These are phyloP conservation scores for Calliopsis andreniformis DNA, from an alignment of 1,140 invertebrate species.

Conservation along the genomic window DNA sequence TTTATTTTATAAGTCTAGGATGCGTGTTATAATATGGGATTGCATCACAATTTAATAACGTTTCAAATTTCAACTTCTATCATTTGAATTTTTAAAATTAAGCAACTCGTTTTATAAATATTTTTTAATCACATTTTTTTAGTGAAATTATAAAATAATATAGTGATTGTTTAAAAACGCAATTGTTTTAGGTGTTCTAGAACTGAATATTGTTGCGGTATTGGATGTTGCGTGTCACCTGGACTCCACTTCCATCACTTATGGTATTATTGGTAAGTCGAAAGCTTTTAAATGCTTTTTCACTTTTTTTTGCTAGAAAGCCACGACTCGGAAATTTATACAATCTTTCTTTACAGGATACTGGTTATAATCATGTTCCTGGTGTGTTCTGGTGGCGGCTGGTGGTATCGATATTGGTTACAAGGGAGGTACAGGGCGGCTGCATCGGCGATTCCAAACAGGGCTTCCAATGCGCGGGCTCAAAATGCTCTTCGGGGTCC, in stretches of 20 bases:
- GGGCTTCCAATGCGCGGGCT: conserved; percentile 70
- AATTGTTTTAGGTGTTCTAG: conserved; percentile 77
- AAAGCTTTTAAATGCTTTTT: background rate
- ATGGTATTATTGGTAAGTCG: conserved; percentile 80
- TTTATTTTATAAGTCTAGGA: conserved; percentile 2
- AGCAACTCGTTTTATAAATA: no score
- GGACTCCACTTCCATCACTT: conserved; percentile 82
- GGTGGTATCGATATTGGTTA: conserved; percentile 82
- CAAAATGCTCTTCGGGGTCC: conserved; percentile 72
- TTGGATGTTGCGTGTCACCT: conserved; percentile 81
- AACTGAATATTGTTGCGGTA: conserved; percentile 81
- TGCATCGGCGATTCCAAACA: conserved; percentile 71
- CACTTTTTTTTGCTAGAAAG: background rate
- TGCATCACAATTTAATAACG: background rate
- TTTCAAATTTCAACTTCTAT: background rate
- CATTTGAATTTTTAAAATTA: background rate
- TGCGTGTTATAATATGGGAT: background rate
- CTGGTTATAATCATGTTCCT: conserved; percentile 82
- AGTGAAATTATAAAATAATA: background rate
- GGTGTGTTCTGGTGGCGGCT: conserved; percentile 81
- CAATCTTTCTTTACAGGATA: conserved; percentile 73
- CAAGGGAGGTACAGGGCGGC: conserved; percentile 78
- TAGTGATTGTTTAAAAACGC: background rate
- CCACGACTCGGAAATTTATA: background rate
- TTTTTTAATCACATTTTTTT: background rate